phyloP scores from a whole-genome alignment of 2,888 invertebrate species.

The Cheiracanthium punctorium region DNA sequence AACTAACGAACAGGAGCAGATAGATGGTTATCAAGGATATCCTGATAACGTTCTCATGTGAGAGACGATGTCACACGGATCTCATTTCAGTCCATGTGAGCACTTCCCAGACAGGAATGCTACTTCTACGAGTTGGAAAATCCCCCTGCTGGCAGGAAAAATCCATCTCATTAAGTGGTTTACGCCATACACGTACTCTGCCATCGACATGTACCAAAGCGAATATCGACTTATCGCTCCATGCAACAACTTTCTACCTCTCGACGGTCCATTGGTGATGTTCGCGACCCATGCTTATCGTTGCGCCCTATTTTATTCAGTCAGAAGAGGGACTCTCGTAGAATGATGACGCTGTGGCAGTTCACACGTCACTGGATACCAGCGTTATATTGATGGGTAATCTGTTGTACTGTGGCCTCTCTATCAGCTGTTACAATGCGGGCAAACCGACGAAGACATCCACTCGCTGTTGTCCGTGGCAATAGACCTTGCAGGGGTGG shows the following conservation, averaged over 20 bases:
- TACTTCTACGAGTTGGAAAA: background rate
- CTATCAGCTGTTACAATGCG: no score
- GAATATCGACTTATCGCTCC: background rate
- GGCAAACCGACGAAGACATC: no score
- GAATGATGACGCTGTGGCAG: background rate
- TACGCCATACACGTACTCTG: background rate
- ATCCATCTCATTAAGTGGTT: background rate
- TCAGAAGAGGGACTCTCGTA: background rate
- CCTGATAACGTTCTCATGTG: background rate
- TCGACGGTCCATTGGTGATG: background rate
- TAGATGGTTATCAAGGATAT: background rate
- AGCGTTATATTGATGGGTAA: background rate
- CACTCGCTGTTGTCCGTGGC: no score
- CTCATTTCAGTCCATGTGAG: background rate
- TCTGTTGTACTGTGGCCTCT: background rate
- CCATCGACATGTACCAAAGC: background rate
- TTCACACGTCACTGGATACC: background rate
- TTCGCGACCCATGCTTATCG: background rate
- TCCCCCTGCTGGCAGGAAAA: background rate
- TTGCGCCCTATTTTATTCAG: background rate
- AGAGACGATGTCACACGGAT: background rate
- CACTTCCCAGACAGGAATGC: background rate
- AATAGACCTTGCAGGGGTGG: no score
- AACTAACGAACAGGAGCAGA: background rate
- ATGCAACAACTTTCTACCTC: background rate